These are phyloP conservation scores for Hymenochirus boettgeri DNA, from an alignment of 2,113 vertebrate species.

Conservation along the genomic window DNA sequence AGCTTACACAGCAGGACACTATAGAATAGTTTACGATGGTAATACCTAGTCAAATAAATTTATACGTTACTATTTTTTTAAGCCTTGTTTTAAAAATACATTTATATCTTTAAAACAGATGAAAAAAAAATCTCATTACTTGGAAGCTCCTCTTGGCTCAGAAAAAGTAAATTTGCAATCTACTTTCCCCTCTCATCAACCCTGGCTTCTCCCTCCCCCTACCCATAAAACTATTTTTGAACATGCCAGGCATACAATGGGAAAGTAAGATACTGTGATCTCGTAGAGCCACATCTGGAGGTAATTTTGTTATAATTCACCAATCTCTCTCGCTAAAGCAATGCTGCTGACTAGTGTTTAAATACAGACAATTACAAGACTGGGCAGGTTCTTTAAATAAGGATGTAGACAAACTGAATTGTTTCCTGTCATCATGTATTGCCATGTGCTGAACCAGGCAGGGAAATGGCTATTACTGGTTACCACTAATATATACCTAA, in stretches of 20 bases:
- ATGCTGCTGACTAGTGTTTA: conserved; percentile 45
- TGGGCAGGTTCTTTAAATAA: conserved; percentile 65
- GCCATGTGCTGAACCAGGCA: conserved; percentile 39
- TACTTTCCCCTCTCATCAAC: conserved; percentile 17
- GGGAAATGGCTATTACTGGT: background rate
- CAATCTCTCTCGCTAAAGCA: conserved; percentile 62
- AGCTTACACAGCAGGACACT: background rate
- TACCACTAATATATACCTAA: background rate
- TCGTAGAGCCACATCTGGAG: conserved; percentile 61
- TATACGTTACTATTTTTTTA: background rate
- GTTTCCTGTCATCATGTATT: conserved; percentile 61
- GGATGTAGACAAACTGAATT: conserved; percentile 63
- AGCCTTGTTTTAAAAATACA: background rate
- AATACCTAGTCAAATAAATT: conserved; percentile 4
- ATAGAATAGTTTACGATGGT: conserved; percentile 1
- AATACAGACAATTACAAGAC: conserved; percentile 70
- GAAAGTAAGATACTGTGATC: background rate
- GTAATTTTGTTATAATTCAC: conserved; percentile 57
- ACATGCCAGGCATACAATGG: background rate
- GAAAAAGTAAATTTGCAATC: conserved; percentile 13
- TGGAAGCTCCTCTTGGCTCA: background rate
- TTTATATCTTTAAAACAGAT: conserved; percentile 7
- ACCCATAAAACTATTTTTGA: conserved; percentile 10
- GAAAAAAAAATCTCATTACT: conserved; percentile 1
- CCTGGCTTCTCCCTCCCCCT: conserved; percentile 4